Base-by-base conservation (phyloP, 1,140 invertebrate species). In the Drosophila grimshawi region DNA sequence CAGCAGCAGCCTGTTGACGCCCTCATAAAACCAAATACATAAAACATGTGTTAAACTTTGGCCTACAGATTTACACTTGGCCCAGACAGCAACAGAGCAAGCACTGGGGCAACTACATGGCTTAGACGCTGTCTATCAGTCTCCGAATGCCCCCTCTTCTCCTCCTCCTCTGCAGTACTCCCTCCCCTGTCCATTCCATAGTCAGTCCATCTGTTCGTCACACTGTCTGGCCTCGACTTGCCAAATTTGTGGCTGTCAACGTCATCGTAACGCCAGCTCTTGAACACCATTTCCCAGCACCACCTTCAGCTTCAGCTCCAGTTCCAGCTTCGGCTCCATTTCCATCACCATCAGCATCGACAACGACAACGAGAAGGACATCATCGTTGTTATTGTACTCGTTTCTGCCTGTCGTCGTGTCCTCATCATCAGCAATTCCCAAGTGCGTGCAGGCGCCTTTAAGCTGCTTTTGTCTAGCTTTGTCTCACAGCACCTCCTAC, bases 221-320 rank as follows among this genome's bases (percentile, higher is more conserved):
- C 37, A 41, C 60, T 53, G 74, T 78, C 74, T 78, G 52, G 75
- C 67, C 32, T 75, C 69, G 63, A 64, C 62, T 72, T 70, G 75
- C 71, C 63, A 76, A 82, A 82, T 79, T 80, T 82, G 76, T 80
- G 80, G 80, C 80, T 83, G 80, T 82, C 80, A 82, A 65, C 80
- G 72, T 76, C 80, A 78, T 68, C 49, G 35, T 67, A 78, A 45
- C 8, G 35, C 46, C 49, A 52, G 27, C 60, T 30, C 11, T 39
- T 11, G 41, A 60, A n/a, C 39, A 6, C 4, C 59, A 63, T 19
- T 32, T 30, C 30, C 45, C 41, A 56, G 19, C 52, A 5, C 6
- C 67, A n/a, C 27, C 66, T 33, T 7, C 60, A 29, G 8, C 55
- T 32, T 27, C 55, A 37, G n/a, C 19, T 35, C 19, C 62, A 45